These are phyloP conservation scores for Drosophila lacertosa DNA, from an alignment of 1,140 invertebrate genomes.

Conservation along the genomic window DNA sequence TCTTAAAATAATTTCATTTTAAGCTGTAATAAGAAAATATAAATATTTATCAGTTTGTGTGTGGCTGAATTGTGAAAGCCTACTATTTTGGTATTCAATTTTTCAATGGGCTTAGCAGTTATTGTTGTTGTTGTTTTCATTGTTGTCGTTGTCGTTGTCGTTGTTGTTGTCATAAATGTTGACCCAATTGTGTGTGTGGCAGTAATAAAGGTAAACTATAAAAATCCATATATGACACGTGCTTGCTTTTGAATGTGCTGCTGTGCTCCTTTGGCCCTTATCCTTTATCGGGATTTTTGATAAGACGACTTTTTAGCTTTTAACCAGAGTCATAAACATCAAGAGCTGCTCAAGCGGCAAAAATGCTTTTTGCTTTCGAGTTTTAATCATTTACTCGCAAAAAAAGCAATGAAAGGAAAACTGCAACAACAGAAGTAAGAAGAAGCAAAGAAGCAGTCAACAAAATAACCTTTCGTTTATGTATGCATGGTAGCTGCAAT, in stretches of 20 bases:
- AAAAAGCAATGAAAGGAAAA: conserved; percentile 17
- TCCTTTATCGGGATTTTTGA: background rate
- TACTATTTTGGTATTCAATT: too few relatives aligned
- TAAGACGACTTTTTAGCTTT: conserved; percentile 1
- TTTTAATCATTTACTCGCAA: conserved; percentile 32
- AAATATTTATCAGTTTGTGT: too few relatives aligned
- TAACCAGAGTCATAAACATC: conserved; percentile 24
- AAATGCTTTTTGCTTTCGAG: conserved; percentile 14
- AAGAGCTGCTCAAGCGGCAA: conserved; percentile 12
- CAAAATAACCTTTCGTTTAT: conserved; percentile 66
- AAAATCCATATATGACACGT: background rate
- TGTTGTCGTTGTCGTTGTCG: too few relatives aligned
- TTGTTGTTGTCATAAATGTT: background rate
- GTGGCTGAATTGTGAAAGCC: too few relatives aligned
- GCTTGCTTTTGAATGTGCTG: background rate
- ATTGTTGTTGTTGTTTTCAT: too few relatives aligned
- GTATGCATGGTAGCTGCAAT: conserved; percentile 68
- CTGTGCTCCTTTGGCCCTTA: background rate
- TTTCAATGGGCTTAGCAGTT: too few relatives aligned
- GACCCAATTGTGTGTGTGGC: background rate
- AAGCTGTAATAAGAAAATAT: too few relatives aligned
- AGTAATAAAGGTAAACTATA: background rate
- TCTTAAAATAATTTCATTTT: too few relatives aligned
- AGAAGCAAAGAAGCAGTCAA: conserved; percentile 24
- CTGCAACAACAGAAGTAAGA: conserved; percentile 13